Evolutionary conservation across 92 coral and sea anemone genomes (phyloP).

Genomic region (Umimayanthus chanpuru): DNA sequence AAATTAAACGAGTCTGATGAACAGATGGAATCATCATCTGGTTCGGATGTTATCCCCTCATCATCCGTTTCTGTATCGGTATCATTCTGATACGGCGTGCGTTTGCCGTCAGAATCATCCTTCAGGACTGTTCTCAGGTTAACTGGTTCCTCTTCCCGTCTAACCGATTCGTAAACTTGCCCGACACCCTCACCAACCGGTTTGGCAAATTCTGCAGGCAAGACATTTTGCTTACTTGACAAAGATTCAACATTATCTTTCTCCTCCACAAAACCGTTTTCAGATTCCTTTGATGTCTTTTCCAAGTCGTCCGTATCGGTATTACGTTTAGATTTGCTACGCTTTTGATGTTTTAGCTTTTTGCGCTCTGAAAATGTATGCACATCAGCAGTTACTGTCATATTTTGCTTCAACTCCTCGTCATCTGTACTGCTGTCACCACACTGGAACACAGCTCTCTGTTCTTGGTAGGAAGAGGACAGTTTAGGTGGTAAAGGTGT

Average conservation of each 20-base stretch:
- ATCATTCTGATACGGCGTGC: constrained; percentile 52
- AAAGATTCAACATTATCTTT: background rate
- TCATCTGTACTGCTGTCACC: constrained; percentile 24
- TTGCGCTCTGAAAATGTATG: background rate
- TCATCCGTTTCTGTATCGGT: constrained; percentile 15
- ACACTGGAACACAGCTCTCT: background rate
- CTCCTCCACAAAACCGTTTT: background rate
- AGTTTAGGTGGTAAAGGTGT: background rate
- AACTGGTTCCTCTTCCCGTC: background rate
- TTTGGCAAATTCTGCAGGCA: background rate
- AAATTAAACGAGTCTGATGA: constrained; percentile 49
- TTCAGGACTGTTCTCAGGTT: background rate
- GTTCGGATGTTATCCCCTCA: constrained; percentile 12
- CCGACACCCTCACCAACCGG: background rate
- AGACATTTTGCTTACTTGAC: background rate
- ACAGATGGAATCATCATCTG: constrained; percentile 33
- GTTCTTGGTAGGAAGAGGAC: background rate
- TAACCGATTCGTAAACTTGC: constrained; percentile 2
- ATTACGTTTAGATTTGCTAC: background rate
- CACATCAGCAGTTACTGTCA: constrained; percentile 4
- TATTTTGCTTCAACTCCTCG: background rate
- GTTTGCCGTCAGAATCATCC: constrained; percentile 17
- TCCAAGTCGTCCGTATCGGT: background rate
- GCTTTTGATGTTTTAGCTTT: background rate
- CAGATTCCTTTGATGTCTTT: background rate